Evolutionary conservation across 2,888 invertebrate species (phyloP), one percentile per base, ranked within the genome.

Genomic region (Pelosia muscerda): DNA sequence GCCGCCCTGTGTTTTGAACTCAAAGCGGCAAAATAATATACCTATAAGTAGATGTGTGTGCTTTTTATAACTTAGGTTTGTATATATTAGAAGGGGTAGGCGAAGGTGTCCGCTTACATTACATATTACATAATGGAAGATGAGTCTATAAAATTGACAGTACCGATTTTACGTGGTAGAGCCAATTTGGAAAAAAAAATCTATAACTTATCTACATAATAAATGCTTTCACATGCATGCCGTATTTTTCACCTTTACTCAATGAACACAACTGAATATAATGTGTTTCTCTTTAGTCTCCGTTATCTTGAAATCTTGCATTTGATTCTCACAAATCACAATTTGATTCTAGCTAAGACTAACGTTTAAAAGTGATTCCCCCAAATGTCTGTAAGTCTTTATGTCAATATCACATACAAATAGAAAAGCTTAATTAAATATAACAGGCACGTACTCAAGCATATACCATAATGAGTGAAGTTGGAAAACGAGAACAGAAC

Each of bases 11-110:
- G 70, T 69, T 76, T 26, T 54, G 70, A 72, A 72, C 67, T 78
- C 72, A 64, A 71, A 71, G 54, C 63, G 68, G 49, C 8, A 5
- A 74, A 69, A 78, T 78, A 65, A 72, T 73, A 76, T 76, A n/a
- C n/a, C n/a, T n/a, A 77, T 76, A 13, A 19, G 15, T 19, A 25
- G 15, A 5, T 0, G 10, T 13, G 23, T 23, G 6, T 26, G 15
- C 13, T 19, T 49, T 26, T 55, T 23, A 25, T 23, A 23, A 55
- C 26, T 55, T 8, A 25, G 13, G 13, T 23, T 13, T 54, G 25
- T 25, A 55, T 26, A 11, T 55, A 1, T 15, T 15, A 49, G 9
- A n/a, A 23, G 8, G 19, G 2, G 26, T 5, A 55, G 13, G 3
- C 15, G 6, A 55, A 55, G 11, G 13, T 49, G 6, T 49, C n/a